Percentiles rank a stretch among this genome's conserved stretches.
phyloP scores from a whole-genome alignment of 2,888 invertebrate species.

The Protodeltote pygarga region DNA sequence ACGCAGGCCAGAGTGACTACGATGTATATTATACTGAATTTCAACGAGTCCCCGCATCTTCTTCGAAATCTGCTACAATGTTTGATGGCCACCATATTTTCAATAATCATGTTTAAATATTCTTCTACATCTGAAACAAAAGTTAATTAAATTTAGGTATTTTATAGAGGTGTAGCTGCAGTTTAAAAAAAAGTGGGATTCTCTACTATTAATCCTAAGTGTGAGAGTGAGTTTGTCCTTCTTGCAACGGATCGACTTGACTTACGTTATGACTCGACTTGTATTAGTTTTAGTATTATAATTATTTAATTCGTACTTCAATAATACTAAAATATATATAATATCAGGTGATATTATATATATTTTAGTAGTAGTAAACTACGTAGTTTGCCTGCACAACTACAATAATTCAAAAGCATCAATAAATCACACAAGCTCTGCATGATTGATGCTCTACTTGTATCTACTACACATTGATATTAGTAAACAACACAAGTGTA shows the following conservation, averaged over 20 bases:
- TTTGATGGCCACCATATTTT: constrained; percentile 45
- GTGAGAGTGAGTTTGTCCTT: too few species aligned
- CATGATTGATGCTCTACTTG: constrained; percentile 42
- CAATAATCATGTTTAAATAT: constrained; percentile 7
- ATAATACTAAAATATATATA: too few species aligned
- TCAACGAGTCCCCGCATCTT: constrained; percentile 56
- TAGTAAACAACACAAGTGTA: constrained; percentile 17
- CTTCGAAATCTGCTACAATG: constrained; percentile 38
- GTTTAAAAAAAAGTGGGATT: too few species aligned
- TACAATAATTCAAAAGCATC: constrained; percentile 37
- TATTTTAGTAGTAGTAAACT: too few species aligned
- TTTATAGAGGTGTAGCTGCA: too few species aligned
- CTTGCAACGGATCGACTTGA: too few species aligned
- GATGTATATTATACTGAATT: constrained; percentile 56
- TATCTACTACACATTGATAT: constrained; percentile 14
- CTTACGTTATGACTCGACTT: too few species aligned
- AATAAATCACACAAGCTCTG: constrained; percentile 46
- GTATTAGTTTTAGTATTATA: too few species aligned
- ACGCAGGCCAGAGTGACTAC: constrained; percentile 64
- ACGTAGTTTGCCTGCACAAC: too few species aligned
- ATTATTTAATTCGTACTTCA: too few species aligned
- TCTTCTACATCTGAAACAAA: constrained; percentile 40
- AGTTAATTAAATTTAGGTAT: constrained; percentile 2
- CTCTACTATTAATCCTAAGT: too few species aligned
- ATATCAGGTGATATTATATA: too few species aligned